Conservation (phyloP, 2,797 vertebrate species). For the Euphonia xanthogaster region DNA sequence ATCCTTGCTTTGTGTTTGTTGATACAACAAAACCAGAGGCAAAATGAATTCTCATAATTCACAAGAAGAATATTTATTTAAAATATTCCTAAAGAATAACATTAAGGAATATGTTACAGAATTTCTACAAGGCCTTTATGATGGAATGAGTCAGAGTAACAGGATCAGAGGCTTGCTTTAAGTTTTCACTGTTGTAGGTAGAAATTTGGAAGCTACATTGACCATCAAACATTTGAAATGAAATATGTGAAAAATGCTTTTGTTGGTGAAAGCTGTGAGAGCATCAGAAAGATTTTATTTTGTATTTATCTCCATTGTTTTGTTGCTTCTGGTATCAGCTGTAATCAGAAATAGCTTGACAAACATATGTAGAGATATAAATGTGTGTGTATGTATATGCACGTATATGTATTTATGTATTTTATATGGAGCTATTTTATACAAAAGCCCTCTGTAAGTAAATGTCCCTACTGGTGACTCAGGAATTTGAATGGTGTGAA, state of each 20-base stretch:
- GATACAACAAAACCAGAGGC: conserved; percentile 44
- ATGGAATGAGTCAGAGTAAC: neutral
- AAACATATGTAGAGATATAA: neutral
- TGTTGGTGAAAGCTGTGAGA: neutral
- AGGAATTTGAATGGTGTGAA: neutral
- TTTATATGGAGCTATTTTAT: neutral
- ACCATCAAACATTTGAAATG: neutral
- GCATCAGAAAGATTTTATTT: neutral
- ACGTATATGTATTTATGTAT: neutral
- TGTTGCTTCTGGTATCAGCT: neutral
- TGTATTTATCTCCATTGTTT: neutral
- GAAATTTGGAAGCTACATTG: neutral
- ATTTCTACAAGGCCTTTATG: neutral
- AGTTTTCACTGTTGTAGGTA: neutral
- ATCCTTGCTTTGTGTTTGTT: neutral
- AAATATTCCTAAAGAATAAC: neutral
- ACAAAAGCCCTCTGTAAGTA: rapidly evolving
- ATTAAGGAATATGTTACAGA: neutral
- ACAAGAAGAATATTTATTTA: neutral
- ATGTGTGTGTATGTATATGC: too few species aligned
- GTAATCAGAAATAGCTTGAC: neutral
- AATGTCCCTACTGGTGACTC: neutral
- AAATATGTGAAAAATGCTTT: neutral
- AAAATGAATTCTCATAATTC: neutral
- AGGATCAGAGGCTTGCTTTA: neutral